Evolutionary conservation across 2,113 vertebrate species (phyloP).

Genomic region (Cyprinodon tularosa): DNA sequence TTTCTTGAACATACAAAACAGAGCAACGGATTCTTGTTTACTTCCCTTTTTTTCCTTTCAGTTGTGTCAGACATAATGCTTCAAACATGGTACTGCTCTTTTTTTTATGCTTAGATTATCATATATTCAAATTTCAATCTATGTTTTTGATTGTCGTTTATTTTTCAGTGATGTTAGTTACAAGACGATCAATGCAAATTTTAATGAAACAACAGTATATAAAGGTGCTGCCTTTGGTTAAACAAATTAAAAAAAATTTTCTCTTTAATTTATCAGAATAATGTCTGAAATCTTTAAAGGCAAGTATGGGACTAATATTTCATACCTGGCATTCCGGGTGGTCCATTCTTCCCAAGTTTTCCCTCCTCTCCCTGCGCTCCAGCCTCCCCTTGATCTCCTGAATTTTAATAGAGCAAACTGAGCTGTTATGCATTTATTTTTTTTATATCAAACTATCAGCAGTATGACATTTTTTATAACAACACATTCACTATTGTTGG

Average conservation of each 20-base stretch:
- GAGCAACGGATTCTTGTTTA: neutral
- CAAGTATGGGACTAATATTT: neutral
- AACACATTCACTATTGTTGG: neutral
- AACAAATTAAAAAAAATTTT: neutral
- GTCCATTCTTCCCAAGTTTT: constrained; percentile 68
- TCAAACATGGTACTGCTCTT: constrained; percentile 6
- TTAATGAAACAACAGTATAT: too few species aligned
- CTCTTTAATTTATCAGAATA: neutral
- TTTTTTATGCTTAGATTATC: neutral
- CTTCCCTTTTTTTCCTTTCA: neutral
- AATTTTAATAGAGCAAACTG: neutral
- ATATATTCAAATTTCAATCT: neutral
- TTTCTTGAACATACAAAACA: constrained; percentile 1
- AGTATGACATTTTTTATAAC: constrained; percentile 4
- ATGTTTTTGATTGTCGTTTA: neutral
- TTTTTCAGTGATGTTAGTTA: neutral
- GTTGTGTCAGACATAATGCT: neutral
- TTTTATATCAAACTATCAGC: constrained; percentile 1
- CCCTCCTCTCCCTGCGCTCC: constrained; percentile 67
- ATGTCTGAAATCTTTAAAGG: neutral
- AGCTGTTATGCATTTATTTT: neutral
- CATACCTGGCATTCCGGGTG: constrained; percentile 67
- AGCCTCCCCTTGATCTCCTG: constrained; percentile 69
- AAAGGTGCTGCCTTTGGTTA: too few species aligned
- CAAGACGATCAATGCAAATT: neutral